These are phyloP conservation scores for Gymnodraco acuticeps DNA, from an alignment of 2,797 vertebrate species.

Conservation along the genomic window DNA sequence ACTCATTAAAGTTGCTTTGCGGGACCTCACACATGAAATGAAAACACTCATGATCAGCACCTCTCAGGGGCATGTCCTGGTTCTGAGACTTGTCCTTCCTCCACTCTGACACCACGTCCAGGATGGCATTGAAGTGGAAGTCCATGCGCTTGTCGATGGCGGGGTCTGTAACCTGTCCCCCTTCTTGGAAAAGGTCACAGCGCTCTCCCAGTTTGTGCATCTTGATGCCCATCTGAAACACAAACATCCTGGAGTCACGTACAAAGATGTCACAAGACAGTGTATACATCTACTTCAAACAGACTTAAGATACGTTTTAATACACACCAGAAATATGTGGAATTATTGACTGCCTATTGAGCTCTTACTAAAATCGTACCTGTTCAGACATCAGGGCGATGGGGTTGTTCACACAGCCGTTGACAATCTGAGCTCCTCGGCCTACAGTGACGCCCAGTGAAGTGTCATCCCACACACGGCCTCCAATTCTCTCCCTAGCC, in stretches of 20 bases:
- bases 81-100: slow-evolving; percentile 96
- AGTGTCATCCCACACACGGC: slow-evolving; percentile 94
- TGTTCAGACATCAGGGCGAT: slow-evolving; percentile 98
- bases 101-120: slow-evolving; percentile 98
- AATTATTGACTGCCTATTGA: background rate
- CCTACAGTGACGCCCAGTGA: slow-evolving; percentile 91
- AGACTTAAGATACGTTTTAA: background rate
- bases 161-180: slow-evolving; percentile 92
- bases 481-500: slow-evolving; percentile 94
- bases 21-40: background rate
- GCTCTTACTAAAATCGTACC: slow-evolving; percentile 78
- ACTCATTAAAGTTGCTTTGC: background rate
- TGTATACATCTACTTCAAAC: background rate
- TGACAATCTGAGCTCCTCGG: slow-evolving; percentile 95
- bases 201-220: slow-evolving; percentile 96
- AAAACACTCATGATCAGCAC: slow-evolving; percentile 70
- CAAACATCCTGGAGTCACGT: background rate
- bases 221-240: slow-evolving; percentile 90
- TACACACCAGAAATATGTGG: background rate
- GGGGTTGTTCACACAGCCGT: slow-evolving; percentile 97
- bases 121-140: slow-evolving; percentile 98
- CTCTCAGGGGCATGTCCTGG: slow-evolving; percentile 94
- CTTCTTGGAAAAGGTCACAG: slow-evolving; percentile 97
- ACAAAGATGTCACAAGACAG: background rate
- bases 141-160: slow-evolving; percentile 99